Base-by-base conservation (phyloP, 2,888 invertebrate species). In the Drosophila lacicola region DNA sequence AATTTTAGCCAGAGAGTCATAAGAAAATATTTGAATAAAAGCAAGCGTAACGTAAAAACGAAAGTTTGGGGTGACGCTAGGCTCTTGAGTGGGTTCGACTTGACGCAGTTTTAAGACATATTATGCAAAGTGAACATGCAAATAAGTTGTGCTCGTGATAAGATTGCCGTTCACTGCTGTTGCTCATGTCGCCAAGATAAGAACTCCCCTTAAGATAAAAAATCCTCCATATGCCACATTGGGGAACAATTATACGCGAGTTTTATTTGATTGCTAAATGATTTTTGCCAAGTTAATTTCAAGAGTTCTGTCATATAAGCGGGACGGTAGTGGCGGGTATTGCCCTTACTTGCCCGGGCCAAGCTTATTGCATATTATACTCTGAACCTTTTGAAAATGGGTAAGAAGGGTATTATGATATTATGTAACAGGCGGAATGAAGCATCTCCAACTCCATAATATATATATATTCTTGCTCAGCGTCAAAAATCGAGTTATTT, bases 61-160 rank as follows among this genome's bases (percentile, higher is more conserved):
- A 76, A 58, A 58, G 55, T 45, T 17, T 11, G 58, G 70, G 76
- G 61, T 60, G 66, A 49, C 42, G 47, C 54, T 46, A 39, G 53
- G 21, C 50, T 62, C 47, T 44, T 57, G 42, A 60, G 61, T 66
- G 61, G 49, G 42, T 47, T 53, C 55, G 46, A 73, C 64, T 77
- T 73, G 73, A 68, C 66, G 86, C 78, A 66, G 63, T 83, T 88
- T 74, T 81, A 77, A 73, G 74, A 61, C 70, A 87, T 77, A 89
- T 90, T 89, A 88, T 85, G 89, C 78, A 88, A 88, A 91, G 90
- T 91, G 90, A 91, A 88, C 86, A 90, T 91, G 91, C 91, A 92
- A 91, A 91, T 91, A 89, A 90, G 91, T 89, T 92, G 91, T 91
- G 89, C 91, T 91, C 90, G 91, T 91, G 88, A 90, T 91, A 88